Conservation (phyloP, 1,140 invertebrate species). For the Gonioctena quinquepunctata region DNA sequence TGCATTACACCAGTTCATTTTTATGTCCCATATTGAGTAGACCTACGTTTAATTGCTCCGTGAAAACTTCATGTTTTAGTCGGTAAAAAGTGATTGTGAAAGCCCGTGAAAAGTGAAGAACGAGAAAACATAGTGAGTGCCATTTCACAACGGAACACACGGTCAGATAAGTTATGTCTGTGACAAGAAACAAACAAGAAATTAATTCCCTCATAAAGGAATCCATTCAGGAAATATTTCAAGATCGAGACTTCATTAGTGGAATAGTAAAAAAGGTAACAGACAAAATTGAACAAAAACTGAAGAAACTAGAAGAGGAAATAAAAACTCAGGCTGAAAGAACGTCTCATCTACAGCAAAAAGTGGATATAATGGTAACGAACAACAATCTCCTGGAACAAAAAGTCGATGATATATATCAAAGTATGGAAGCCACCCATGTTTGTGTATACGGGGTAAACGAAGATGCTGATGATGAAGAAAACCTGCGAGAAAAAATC, state of each 20-base stretch:
- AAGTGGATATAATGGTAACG: neutral
- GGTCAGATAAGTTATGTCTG: neutral
- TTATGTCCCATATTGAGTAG: neutral
- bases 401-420: neutral
- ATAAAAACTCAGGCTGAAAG: neutral
- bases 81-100: neutral
- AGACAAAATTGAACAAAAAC: slow-evolving; percentile 2
- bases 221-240: neutral
- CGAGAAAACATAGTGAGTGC: neutral
- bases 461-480: neutral
- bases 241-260: neutral
- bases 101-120: slow-evolving; percentile 6
- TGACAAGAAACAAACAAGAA: neutral
- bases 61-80: neutral
- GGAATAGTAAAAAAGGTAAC: neutral
- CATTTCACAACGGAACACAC: neutral
- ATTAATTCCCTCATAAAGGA: neutral
- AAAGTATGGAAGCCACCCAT: neutral
- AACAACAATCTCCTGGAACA: too few relatives aligned
- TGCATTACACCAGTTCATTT: too few relatives aligned
- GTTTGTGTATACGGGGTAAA: neutral
- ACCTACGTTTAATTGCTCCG: neutral
- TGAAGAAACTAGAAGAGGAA: neutral
- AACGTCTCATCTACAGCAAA: neutral
- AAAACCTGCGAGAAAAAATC: neutral